Evolutionary conservation across 1,140 invertebrate species (phyloP).

Genomic region (Calephelis nemesis): DNA sequence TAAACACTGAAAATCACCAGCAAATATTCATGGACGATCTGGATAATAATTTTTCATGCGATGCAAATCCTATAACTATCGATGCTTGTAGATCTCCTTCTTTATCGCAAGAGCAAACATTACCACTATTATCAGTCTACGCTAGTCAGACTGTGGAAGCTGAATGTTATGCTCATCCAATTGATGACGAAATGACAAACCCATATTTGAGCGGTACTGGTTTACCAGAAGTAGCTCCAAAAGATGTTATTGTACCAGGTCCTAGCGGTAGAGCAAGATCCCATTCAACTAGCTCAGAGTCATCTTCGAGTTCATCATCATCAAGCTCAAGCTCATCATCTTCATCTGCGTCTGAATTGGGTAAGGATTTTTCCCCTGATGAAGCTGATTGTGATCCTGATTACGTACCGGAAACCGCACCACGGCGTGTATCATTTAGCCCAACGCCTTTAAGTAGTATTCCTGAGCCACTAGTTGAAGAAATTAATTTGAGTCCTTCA

Average conservation of each 20-base stretch:
- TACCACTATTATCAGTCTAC: background rate
- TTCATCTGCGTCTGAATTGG: constrained; percentile 27
- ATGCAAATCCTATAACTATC: constrained; percentile 9
- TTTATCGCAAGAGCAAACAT: constrained; percentile 19
- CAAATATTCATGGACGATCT: constrained; percentile 18
- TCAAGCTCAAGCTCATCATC: constrained; percentile 25
- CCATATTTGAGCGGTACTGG: too few species aligned
- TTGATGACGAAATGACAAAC: too few species aligned
- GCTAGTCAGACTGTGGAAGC: constrained; percentile 18
- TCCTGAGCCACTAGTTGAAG: constrained; percentile 22
- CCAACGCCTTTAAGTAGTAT: constrained; percentile 20
- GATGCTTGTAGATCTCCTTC: constrained; percentile 19
- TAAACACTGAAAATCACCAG: background rate
- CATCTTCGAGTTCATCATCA: constrained; percentile 30
- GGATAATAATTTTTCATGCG: constrained; percentile 13
- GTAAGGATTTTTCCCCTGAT: constrained; percentile 30
- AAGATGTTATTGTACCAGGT: background rate
- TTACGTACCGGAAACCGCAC: constrained; percentile 19
- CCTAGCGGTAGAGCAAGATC: constrained; percentile 28
- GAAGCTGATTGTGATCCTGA: constrained; percentile 27
- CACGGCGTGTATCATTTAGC: constrained; percentile 24
- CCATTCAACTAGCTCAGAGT: constrained; percentile 27
- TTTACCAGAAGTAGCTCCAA: too few species aligned
- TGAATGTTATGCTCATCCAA: constrained; percentile 21
- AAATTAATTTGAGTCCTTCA: constrained; percentile 16